A percentile compares a stretch with the other conserved stretches of the same genome.
Evolutionary conservation across 1,140 invertebrate genomes (phyloP).

Genomic region (Holotrichia oblita): DNA sequence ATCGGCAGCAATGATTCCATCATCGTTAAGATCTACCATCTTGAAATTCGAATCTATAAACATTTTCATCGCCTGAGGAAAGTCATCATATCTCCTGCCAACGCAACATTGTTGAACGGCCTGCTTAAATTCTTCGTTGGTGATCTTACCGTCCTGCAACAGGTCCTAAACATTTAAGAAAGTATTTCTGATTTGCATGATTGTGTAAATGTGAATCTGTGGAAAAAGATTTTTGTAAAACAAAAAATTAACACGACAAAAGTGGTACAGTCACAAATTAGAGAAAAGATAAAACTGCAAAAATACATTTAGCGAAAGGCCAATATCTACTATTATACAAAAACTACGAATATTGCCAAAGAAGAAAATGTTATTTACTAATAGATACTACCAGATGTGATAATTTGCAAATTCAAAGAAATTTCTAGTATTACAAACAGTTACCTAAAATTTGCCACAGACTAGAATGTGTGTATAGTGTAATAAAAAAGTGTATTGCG

Average conservation of each 20-base stretch:
- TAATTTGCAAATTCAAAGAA: too few relatives aligned
- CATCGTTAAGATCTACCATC: slow-evolving; percentile 81
- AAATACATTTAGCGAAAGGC: too few relatives aligned
- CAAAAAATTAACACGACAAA: slow-evolving; percentile 1
- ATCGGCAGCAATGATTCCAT: slow-evolving; percentile 79
- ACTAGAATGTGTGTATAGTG: slow-evolving; percentile 10
- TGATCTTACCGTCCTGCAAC: slow-evolving; percentile 80
- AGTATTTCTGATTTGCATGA: slow-evolving; percentile 21
- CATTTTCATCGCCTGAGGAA: slow-evolving; percentile 81
- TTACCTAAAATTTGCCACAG: slow-evolving; percentile 6
- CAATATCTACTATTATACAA: slow-evolving; percentile 25
- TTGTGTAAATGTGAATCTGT: slow-evolving; percentile 29
- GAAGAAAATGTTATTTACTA: slow-evolving; percentile 8
- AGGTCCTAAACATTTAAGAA: slow-evolving; percentile 49
- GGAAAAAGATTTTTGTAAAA: slow-evolving; percentile 37
- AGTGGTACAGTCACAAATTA: too few relatives aligned
- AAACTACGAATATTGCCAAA: neutral
- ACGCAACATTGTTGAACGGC: slow-evolving; percentile 83
- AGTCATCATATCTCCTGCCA: slow-evolving; percentile 80
- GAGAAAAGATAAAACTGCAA: too few relatives aligned
- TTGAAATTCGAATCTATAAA: slow-evolving; percentile 86
- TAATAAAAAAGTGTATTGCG: neutral
- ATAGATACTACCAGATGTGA: too few relatives aligned
- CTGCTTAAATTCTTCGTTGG: slow-evolving; percentile 82
- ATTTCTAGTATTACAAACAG: too few relatives aligned